Conservation (phyloP, 35 echinoderm and acorn worm genomes). For the Anneissia japonica region DNA sequence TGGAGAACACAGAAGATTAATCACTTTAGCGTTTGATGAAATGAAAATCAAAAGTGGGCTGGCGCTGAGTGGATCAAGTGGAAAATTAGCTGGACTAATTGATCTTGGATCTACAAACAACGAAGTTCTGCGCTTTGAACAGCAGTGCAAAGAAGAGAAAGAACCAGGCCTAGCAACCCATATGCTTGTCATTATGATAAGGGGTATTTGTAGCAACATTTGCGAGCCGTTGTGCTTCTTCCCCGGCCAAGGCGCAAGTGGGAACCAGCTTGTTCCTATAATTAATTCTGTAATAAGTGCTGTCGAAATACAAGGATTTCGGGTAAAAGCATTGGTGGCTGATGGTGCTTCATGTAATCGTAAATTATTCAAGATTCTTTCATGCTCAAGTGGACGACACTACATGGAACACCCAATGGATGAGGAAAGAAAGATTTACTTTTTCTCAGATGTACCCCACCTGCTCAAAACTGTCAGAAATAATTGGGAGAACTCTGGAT, state of each 20-base stretch:
- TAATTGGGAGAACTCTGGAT: conserved; percentile 61
- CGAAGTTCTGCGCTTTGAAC: neutral
- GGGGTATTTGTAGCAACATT: neutral
- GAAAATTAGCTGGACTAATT: neutral
- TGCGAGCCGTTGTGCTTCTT: neutral
- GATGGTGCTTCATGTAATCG: neutral
- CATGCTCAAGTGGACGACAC: neutral
- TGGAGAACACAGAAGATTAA: neutral
- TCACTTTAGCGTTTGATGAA: neutral
- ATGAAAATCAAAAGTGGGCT: neutral
- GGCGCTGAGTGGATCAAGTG: neutral
- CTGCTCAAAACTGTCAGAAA: conserved; percentile 63
- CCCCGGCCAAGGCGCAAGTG: neutral
- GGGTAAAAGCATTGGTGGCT: neutral
- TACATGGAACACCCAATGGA: neutral
- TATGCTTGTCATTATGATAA: neutral
- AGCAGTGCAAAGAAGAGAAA: neutral
- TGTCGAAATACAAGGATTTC: neutral
- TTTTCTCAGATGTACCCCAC: conserved; percentile 69
- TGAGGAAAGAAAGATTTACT: conserved; percentile 30
- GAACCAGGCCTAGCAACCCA: neutral
- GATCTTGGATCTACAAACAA: neutral
- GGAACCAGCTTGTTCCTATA: neutral
- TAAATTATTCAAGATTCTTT: neutral
- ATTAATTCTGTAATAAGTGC: neutral